Conservation (phyloP, 2,888 invertebrate species). For the Cordylochernes scorpioides region DNA sequence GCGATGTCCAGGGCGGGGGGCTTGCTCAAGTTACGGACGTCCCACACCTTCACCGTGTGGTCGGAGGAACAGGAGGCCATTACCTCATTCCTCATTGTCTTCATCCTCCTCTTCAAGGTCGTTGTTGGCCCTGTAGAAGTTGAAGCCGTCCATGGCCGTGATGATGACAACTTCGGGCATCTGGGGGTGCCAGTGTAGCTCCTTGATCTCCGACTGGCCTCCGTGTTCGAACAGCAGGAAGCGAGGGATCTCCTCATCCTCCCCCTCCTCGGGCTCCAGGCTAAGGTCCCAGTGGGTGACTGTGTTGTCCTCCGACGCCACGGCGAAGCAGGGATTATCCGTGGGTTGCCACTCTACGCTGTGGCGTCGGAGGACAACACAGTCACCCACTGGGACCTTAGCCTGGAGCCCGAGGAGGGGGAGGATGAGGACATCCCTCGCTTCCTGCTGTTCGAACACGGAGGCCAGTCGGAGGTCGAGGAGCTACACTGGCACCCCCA, state of each 20-base stretch:
- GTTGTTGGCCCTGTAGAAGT: constrained; percentile 89
- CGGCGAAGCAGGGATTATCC: constrained; percentile 76
- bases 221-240: constrained; percentile 91
- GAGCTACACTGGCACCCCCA: no score
- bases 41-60: constrained; percentile 64
- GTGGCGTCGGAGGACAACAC: no score
- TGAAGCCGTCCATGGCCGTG: constrained; percentile 81
- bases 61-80: constrained; percentile 29
- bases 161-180: constrained; percentile 72
- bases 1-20: no score
- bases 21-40: no score
- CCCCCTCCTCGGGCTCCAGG: constrained; percentile 63
- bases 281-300: constrained; percentile 89
- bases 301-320: constrained; percentile 78
- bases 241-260: constrained; percentile 46
- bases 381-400: no score
- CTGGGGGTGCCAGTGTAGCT: constrained; percentile 93
- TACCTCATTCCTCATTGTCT: no score
- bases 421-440: no score
- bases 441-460: no score
- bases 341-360: constrained; percentile 90
- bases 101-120: no score
- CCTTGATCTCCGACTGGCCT: constrained; percentile 89
- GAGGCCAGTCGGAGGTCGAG: no score
- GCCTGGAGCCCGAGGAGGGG: no score